Conservation (phyloP, 2,113 vertebrate species). For the Crotalus tigris region DNA sequence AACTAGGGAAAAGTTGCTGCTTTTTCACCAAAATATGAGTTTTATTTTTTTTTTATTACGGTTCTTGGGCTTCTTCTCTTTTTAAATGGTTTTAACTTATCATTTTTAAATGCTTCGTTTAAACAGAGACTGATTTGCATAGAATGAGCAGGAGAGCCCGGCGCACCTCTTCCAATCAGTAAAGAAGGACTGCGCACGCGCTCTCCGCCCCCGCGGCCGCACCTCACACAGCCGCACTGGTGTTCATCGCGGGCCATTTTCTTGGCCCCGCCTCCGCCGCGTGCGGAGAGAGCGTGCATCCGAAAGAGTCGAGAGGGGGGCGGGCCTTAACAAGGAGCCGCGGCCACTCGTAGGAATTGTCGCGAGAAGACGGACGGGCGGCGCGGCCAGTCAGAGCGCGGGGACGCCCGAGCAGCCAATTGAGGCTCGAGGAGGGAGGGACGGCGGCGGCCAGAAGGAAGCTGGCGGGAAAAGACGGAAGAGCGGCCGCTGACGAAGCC, state of each 20-base stretch:
- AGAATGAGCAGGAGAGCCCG: background rate
- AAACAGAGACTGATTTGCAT: background rate
- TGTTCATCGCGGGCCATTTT: background rate
- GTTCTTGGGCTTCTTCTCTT: background rate
- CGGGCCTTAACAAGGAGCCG: background rate
- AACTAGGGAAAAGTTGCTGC: background rate
- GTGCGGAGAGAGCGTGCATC: background rate
- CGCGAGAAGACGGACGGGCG: accelerated
- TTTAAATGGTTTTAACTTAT: background rate
- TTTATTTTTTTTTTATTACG: background rate
- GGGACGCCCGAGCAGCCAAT: background rate
- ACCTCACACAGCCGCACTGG: background rate
- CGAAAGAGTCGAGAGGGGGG: background rate
- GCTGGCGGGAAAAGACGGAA: background rate
- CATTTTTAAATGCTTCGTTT: background rate
- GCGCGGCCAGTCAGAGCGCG: constrained; percentile 12
- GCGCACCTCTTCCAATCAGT: background rate
- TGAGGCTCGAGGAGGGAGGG: constrained; percentile 6
- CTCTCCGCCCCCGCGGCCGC: background rate
- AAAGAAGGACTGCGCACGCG: background rate
- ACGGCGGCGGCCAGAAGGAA: constrained; percentile 38
- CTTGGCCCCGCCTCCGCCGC: background rate
- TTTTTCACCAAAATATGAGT: background rate
- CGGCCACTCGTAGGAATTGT: accelerated
- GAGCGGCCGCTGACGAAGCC: accelerated